Evolutionary conservation across 2,797 vertebrate species (phyloP).

Genomic region (Gadopsis marmoratus): DNA sequence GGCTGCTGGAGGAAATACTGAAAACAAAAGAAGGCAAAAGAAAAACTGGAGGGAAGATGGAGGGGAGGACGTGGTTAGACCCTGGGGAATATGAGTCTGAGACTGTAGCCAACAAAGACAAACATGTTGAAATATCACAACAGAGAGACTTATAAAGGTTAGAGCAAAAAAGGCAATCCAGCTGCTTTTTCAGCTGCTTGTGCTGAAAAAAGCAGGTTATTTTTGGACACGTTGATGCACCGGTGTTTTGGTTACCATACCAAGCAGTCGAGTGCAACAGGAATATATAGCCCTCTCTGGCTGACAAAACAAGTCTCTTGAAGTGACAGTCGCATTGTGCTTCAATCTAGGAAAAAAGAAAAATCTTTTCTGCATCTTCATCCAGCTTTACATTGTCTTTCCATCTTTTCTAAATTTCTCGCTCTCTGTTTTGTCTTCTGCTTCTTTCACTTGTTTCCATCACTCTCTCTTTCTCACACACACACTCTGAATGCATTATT

Average conservation of each 20-base stretch:
- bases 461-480: conserved; percentile 1
- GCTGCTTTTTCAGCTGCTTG: conserved; percentile 31
- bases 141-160: conserved; percentile 51
- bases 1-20: conserved; percentile 27
- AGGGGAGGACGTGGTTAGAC: conserved; percentile 29
- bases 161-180: conserved; percentile 46
- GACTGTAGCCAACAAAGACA: conserved; percentile 52
- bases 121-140: conserved; percentile 51
- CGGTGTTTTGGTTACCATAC: conserved; percentile 43
- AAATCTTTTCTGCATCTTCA: conserved; percentile 25
- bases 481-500: conserved; percentile 41
- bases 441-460: conserved; percentile 10
- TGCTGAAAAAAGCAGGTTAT: conserved; percentile 44
- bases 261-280: conserved; percentile 41
- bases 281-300: conserved; percentile 41
- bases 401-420: conserved; percentile 27
- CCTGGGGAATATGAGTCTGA: conserved; percentile 47
- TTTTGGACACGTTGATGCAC: conserved; percentile 52
- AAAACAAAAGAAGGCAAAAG: conserved; percentile 28
- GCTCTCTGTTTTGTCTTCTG: conserved; percentile 14
- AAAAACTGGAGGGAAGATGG: conserved; percentile 15
- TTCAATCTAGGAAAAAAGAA: conserved; percentile 31
- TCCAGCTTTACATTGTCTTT: conserved; percentile 23
- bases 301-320: conserved; percentile 49
- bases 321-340: conserved; percentile 51